These are phyloP conservation scores for Drosophila pseudotalamancana DNA, from an alignment of 2,888 invertebrate genomes.

Conservation along the genomic window DNA sequence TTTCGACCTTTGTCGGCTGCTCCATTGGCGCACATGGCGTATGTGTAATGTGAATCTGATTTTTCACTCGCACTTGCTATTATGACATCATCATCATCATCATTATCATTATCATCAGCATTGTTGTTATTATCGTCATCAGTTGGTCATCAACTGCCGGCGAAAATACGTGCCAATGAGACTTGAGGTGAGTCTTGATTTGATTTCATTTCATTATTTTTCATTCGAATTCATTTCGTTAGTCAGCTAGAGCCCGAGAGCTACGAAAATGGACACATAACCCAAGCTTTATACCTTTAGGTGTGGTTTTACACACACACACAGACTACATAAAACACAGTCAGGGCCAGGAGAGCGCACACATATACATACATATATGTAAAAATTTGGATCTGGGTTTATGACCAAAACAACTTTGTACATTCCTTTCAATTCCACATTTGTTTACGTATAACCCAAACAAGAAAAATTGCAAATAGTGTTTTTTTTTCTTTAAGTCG, in stretches of 20 bases:
- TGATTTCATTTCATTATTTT: conserved; percentile 11
- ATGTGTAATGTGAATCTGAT: conserved; percentile 57
- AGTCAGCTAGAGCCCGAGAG: conserved; percentile 3
- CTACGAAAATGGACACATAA: conserved; percentile 15
- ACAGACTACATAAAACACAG: neutral
- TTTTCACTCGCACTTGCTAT: conserved; percentile 25
- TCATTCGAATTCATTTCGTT: too few species aligned
- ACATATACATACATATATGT: neutral
- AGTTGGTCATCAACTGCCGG: conserved; percentile 10
- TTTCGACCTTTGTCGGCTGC: conserved; percentile 40
- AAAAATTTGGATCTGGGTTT: conserved; percentile 10
- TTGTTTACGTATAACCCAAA: neutral
- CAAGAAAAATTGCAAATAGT: neutral
- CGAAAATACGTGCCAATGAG: conserved; percentile 26
- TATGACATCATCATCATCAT: conserved; percentile 39
- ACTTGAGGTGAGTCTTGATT: conserved; percentile 26
- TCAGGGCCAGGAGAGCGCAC: neutral
- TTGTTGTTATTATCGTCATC: neutral
- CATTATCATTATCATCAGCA: neutral
- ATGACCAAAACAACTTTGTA: neutral
- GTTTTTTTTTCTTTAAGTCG: too few species aligned
- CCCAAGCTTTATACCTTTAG: conserved; percentile 8
- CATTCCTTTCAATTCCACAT: neutral
- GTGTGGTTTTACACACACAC: conserved; percentile 15
- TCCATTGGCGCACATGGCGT: conserved; percentile 61